Base-by-base conservation (phyloP, 1,140 invertebrate genomes). In the Drosophila ficusphila region DNA sequence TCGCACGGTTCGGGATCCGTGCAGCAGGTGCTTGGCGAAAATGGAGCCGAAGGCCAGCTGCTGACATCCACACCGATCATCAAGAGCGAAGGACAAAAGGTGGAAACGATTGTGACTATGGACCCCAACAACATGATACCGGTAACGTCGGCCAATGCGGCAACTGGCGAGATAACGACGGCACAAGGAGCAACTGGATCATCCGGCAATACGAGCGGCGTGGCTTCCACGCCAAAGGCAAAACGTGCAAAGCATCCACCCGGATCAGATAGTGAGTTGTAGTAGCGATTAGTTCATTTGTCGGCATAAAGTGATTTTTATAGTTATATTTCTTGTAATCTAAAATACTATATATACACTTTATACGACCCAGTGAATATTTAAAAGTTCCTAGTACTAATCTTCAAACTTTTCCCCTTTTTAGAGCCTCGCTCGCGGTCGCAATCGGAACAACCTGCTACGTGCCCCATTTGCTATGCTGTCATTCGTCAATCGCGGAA, bases 401-500 rank as follows among this genome's bases (percentile, higher is more conserved):
- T 12, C 6, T 11, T 7, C 8, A 0, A 23, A 7, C 6, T 4
- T 34, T 25, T 8, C 0, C 19, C 25, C 2, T 31, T 46, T 64
- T 0, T 54, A 91, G 89, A 91, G 72, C 88, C 92, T 4, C 93
- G 93, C 77, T 91, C 92, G 34, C 92, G 93, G 39, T 93, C 93
- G 27, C 93, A 94, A 51, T 94, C 94, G 12, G 94, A 94, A 81
- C 94, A 94, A 90, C 94, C 94, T 21, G 93, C 93, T 19, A 92
- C 93, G 54, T 94, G 94, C 91, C 94, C 94, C 33, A 89, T 94
- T 9, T 94, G 94, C 61, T 93, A 93, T 57, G 92, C 93, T 41
- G 93, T 93, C 47, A 92, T 94, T 47, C 91, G 93, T 49, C 94
- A 94, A 73, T 93, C 93, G 8, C 91, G 93, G 44, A 94, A 94